These are phyloP conservation scores for Bombus sylvicola DNA, from an alignment of 1,140 invertebrate species.

Conservation along the genomic window DNA sequence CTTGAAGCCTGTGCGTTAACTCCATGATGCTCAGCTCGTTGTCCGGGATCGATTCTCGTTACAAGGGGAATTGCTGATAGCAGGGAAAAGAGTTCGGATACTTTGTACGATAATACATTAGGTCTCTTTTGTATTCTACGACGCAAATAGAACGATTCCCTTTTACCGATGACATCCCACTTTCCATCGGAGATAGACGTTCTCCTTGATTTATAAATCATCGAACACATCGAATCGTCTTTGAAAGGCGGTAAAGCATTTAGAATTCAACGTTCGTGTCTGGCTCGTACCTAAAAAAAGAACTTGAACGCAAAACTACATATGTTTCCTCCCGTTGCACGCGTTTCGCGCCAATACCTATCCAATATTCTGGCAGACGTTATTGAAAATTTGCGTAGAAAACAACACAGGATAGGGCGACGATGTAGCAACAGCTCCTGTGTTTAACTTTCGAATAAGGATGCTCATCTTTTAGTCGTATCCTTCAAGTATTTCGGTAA, in stretches of 20 bases:
- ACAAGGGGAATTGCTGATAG: slow-evolving; percentile 1
- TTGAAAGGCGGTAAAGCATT: not conserved
- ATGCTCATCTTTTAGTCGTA: slow-evolving; percentile 53
- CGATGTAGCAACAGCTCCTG: slow-evolving; percentile 46
- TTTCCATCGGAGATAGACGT: not conserved
- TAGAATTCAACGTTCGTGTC: not conserved
- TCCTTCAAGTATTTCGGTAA: slow-evolving; percentile 70
- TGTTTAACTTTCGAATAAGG: slow-evolving; percentile 54
- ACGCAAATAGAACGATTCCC: not conserved
- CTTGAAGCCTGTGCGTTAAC: slow-evolving; percentile 13
- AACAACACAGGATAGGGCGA: slow-evolving; percentile 4
- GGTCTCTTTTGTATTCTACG: not conserved
- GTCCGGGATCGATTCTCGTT: slow-evolving; percentile 28
- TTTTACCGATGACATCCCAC: not conserved
- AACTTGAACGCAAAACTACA: not conserved
- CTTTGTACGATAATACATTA: slow-evolving; percentile 18
- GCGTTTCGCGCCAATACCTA: slow-evolving; percentile 43
- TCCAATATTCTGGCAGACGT: slow-evolving; percentile 20
- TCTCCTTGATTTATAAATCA: slow-evolving; percentile 2
- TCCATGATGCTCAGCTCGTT: slow-evolving; percentile 11
- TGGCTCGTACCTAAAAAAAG: not conserved
- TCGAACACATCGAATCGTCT: not conserved
- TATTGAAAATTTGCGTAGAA: slow-evolving; percentile 63
- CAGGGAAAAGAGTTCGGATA: not conserved
- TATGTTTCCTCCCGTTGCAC: not conserved